Evolutionary conservation across 2,888 invertebrate genomes (phyloP).

Genomic region (Sisyra nigra): DNA sequence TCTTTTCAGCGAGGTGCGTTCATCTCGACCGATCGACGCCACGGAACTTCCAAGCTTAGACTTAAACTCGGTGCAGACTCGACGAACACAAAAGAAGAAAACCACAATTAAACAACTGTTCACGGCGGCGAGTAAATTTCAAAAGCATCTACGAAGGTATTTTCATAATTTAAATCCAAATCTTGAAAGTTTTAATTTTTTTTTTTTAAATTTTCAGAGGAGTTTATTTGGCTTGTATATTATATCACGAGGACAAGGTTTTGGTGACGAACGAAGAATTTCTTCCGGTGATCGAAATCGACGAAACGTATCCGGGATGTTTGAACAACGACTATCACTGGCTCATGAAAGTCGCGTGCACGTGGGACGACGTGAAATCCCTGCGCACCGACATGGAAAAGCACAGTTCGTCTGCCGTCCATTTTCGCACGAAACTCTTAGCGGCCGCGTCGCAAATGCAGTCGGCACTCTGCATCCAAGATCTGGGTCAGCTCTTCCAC

Average conservation of each 20-base stretch:
- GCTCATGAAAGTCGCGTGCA: conserved; percentile 94
- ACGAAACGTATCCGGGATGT: conserved; percentile 86
- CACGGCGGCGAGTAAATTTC: conserved; percentile 91
- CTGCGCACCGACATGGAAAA: conserved; percentile 90
- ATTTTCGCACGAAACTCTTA: conserved; percentile 80
- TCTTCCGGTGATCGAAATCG: conserved; percentile 91
- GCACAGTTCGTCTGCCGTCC: conserved; percentile 76
- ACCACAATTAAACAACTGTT: conserved; percentile 88
- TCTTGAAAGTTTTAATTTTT: too few relatives aligned
- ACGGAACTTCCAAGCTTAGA: conserved; percentile 39
- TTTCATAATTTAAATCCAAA: too few relatives aligned
- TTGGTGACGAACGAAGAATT: conserved; percentile 95
- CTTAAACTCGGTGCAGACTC: conserved; percentile 44
- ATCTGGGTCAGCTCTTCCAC: conserved; percentile 88
- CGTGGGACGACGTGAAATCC: conserved; percentile 92
- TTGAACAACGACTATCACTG: conserved; percentile 91
- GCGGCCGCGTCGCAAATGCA: conserved; percentile 89
- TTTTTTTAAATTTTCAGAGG: too few relatives aligned
- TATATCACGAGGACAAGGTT: conserved; percentile 92
- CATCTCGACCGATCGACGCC: conserved; percentile 37
- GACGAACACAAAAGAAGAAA: conserved; percentile 67
- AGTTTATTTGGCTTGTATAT: conserved; percentile 80
- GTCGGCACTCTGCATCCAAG: conserved; percentile 77
- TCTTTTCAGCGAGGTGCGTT: conserved; percentile 54
- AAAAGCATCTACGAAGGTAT: conserved; percentile 75